A percentile compares a stretch with the other conserved stretches of the same genome.
phyloP scores from a whole-genome alignment of 2,113 vertebrate genomes.

The Megaceryle torquata region DNA sequence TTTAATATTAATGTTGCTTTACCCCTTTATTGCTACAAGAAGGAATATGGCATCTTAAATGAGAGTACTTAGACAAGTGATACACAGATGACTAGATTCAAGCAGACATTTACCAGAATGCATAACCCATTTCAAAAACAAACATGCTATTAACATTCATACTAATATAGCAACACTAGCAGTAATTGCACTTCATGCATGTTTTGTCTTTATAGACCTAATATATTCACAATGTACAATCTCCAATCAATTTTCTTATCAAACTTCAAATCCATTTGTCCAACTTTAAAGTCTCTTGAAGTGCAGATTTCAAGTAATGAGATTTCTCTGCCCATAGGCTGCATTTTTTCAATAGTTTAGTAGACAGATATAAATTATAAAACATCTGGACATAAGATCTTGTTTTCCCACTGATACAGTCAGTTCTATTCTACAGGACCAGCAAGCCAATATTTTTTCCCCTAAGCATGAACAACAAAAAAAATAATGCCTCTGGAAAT shows the following conservation, averaged over 20 bases:
- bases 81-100: constrained; percentile 87
- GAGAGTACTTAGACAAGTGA: constrained; percentile 87
- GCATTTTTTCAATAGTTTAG: neutral
- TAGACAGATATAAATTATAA: neutral
- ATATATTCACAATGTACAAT: constrained; percentile 80
- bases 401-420: neutral
- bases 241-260: constrained; percentile 76
- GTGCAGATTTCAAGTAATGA: constrained; percentile 33
- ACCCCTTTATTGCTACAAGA: constrained; percentile 86
- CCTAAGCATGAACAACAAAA: constrained; percentile 8
- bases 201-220: constrained; percentile 80
- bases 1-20: constrained; percentile 99
- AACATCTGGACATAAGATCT: constrained; percentile 25
- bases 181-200: constrained; percentile 82
- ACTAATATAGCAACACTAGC: constrained; percentile 82
- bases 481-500: constrained; percentile 21
- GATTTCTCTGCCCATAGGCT: constrained; percentile 10
- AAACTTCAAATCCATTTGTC: constrained; percentile 72
- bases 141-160: constrained; percentile 86
- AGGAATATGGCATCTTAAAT: constrained; percentile 94
- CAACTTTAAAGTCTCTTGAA: constrained; percentile 71
- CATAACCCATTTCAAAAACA: constrained; percentile 84
- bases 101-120: constrained; percentile 85
- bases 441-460: neutral
- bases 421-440: neutral